Percentiles rank a stretch among this genome's conserved stretches.
phyloP scores from a whole-genome alignment of 2,888 invertebrate genomes.

The Petrolisthes manimaculis region DNA sequence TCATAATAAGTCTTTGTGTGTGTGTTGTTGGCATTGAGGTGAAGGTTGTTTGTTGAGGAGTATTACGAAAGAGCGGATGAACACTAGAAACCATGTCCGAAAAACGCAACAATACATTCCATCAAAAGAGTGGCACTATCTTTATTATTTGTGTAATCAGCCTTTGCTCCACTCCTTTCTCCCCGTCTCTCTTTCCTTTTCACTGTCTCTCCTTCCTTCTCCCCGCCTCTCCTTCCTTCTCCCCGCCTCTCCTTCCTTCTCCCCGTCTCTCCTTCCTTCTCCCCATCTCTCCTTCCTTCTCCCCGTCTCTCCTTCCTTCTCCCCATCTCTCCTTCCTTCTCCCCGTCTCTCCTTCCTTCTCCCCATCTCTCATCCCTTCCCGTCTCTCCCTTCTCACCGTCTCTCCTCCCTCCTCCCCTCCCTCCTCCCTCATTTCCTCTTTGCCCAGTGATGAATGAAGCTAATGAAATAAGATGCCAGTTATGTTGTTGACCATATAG shows the following conservation, averaged over 20 bases:
- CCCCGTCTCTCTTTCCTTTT: neutral
- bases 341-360: neutral
- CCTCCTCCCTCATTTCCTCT: neutral
- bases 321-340: neutral
- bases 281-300: neutral
- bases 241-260: neutral
- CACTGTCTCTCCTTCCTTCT: neutral
- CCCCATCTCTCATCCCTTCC: neutral
- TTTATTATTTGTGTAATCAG: neutral
- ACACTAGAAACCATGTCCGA: no score
- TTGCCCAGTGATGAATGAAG: no score
- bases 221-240: neutral
- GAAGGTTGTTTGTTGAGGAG: no score
- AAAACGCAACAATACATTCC: no score
- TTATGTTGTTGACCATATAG: no score
- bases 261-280: neutral
- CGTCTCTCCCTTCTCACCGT: neutral
- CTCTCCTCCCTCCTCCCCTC: neutral
- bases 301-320: neutral
- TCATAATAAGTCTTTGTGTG: no score
- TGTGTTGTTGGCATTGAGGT: no score
- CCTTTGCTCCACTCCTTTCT: neutral
- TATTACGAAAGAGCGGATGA: no score
- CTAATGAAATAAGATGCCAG: no score
- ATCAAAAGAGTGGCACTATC: neutral